Evolutionary conservation across 2,797 vertebrate species (phyloP), one percentile per base, ranked within the genome.

Genomic region (Pogonophryne albipinna): DNA sequence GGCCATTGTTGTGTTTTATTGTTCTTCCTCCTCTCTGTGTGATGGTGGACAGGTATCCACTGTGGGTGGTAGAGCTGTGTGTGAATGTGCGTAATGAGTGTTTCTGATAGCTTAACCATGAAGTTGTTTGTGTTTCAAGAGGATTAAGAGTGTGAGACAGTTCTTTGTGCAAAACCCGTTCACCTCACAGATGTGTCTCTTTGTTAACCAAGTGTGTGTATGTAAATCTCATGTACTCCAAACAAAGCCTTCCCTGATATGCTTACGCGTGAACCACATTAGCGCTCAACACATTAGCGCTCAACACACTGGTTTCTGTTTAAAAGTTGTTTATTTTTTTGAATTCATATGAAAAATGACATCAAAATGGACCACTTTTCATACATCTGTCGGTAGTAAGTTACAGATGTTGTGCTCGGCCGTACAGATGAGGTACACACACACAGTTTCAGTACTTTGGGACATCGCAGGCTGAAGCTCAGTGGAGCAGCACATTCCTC

Each of bases 261-360:
- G 15, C 74, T 67, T n/a, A 53, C 49, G 46, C 52, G 53, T 52
- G 20, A 65, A 63, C 83, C 68, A 87, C 61, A 78, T 42, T 38
- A 87, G 63, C 31, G 70, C 50, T 57, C 47, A 52, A 67, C 61
- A 82, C 63, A 49, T n/a, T n/a, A 87, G 63, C 31, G 70, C 50
- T 57, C 47, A 52, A 67, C 61, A 82, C 63, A 49, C 46, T 23
- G 4, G 19, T 68, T 85, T 84, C 49, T 67, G 66, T 87, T 84
- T 64, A 74, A 88, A 92, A 86, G 62, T 73, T 79, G 60, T 93
- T 91, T 91, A 77, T 85, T 87, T 80, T 72, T 74, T 72, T 44
- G 27, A 73, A 84, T 89, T 84, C 80, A 87, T 79, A 87, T 89
- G 86, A 90, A 93, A 93, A 90, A 85, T 68, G 45, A 79, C 70